Conservation (phyloP, 1,140 invertebrate genomes). For the Agrypnia vestita region DNA sequence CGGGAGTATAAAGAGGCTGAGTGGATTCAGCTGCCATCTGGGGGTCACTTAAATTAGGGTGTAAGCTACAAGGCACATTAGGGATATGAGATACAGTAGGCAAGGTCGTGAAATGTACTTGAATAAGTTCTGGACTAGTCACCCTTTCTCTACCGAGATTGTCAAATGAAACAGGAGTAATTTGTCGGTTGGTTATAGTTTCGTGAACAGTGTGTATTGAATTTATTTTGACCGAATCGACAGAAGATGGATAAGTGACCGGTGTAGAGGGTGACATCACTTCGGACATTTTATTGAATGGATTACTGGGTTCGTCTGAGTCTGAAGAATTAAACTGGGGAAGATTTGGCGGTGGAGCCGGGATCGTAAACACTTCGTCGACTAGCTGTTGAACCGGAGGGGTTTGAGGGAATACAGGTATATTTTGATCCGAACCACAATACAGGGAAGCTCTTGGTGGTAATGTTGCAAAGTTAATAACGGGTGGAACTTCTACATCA, state of each 20-base stretch:
- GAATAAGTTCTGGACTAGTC: constrained; percentile 65
- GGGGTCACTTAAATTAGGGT: constrained; percentile 34
- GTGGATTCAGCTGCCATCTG: background rate
- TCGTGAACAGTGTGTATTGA: background rate
- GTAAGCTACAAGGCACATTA: constrained; percentile 57
- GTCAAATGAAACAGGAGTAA: constrained; percentile 21
- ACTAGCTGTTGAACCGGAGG: constrained; percentile 13
- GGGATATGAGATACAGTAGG: constrained; percentile 70
- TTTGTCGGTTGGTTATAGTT: background rate
- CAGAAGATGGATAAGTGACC: background rate
- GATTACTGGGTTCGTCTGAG: constrained; percentile 29
- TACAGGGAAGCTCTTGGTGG: constrained; percentile 61
- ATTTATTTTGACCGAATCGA: constrained; percentile 17
- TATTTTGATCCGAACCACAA: constrained; percentile 27
- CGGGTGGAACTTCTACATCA: constrained; percentile 64
- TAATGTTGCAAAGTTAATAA: constrained; percentile 67
- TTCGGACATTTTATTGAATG: constrained; percentile 24
- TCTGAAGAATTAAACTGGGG: constrained; percentile 1
- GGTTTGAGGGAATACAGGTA: background rate
- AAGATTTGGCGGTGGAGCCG: background rate
- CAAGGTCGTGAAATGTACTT: constrained; percentile 68
- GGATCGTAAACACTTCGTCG: constrained; percentile 42
- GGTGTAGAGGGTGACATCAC: background rate
- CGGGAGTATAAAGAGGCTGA: constrained; percentile 30
- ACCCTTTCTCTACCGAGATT: constrained; percentile 11